These are phyloP conservation scores for Tenodera sinensis DNA, from an alignment of 2,888 invertebrate species.

Conservation along the genomic window DNA sequence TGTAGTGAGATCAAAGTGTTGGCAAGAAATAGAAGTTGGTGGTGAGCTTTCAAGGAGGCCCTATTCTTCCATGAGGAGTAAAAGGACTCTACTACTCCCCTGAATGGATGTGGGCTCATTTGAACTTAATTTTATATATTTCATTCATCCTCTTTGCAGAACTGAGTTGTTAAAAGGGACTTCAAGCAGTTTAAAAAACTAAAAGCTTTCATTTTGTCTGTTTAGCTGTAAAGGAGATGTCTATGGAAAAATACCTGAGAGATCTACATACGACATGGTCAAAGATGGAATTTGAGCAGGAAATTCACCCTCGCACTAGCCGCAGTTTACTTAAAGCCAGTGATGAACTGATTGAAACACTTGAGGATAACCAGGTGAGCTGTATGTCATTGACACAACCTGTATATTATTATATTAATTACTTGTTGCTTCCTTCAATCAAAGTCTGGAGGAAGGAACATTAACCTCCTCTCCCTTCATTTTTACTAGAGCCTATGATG, in stretches of 20 bases:
- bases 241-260: slow-evolving; percentile 92
- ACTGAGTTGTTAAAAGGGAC: not conserved
- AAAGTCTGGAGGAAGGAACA: no score
- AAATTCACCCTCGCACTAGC: slow-evolving; percentile 82
- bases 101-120: no score
- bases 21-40: no score
- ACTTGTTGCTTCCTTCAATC: no score
- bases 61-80: no score
- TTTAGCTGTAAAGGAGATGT: slow-evolving; percentile 91
- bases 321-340: slow-evolving; percentile 82
- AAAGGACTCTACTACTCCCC: no score
- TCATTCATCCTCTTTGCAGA: not conserved
- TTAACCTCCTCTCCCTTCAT: no score
- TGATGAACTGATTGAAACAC: slow-evolving; percentile 92
- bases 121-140: not conserved
- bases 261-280: slow-evolving; percentile 91
- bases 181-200: no score
- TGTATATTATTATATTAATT: no score
- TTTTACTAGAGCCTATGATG: no score
- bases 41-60: no score
- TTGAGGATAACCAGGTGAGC: slow-evolving; percentile 91
- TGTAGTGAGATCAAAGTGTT: no score
- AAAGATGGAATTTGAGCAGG: slow-evolving; percentile 88
- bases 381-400: not conserved
- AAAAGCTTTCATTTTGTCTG: not conserved